A percentile compares a stretch with the other conserved stretches of the same genome.
Evolutionary conservation across 1,140 invertebrate species (phyloP).

Genomic region (Tetramorium simillimum): DNA sequence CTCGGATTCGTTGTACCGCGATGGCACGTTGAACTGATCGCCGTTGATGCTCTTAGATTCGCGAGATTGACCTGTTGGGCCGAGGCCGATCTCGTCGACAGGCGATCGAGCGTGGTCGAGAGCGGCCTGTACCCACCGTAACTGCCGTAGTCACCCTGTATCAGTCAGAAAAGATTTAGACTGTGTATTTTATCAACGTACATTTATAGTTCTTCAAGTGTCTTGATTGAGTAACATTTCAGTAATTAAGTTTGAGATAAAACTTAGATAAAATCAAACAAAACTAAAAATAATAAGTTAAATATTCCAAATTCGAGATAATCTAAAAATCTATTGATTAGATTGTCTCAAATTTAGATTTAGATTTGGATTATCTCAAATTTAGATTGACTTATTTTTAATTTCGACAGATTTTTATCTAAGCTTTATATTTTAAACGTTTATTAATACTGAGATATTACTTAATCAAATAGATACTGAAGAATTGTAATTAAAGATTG

Average conservation of each 20-base stretch:
- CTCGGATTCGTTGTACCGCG: conserved; percentile 78
- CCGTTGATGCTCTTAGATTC: conserved; percentile 84
- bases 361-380: background rate
- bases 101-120: conserved; percentile 83
- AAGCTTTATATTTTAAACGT: too few species aligned
- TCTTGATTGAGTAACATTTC: background rate
- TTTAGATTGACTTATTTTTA: background rate
- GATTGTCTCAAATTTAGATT: background rate
- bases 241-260: background rate
- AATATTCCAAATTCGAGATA: background rate
- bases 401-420: too few species aligned
- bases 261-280: background rate
- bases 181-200: background rate
- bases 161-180: conserved; percentile 38
- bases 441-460: too few species aligned
- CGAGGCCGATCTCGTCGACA: conserved; percentile 83
- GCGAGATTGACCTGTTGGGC: conserved; percentile 84
- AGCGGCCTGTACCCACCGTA: conserved; percentile 86
- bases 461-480: too few species aligned
- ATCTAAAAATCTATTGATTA: background rate
- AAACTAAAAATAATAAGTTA: background rate
- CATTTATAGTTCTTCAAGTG: background rate
- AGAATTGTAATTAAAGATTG: too few species aligned
- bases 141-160: conserved; percentile 81
- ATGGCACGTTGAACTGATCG: conserved; percentile 84